Percentiles rank a stretch among this genome's conserved stretches.
Evolutionary conservation across 2,888 invertebrate species (phyloP).

Genomic region (Pinctada fucata): DNA sequence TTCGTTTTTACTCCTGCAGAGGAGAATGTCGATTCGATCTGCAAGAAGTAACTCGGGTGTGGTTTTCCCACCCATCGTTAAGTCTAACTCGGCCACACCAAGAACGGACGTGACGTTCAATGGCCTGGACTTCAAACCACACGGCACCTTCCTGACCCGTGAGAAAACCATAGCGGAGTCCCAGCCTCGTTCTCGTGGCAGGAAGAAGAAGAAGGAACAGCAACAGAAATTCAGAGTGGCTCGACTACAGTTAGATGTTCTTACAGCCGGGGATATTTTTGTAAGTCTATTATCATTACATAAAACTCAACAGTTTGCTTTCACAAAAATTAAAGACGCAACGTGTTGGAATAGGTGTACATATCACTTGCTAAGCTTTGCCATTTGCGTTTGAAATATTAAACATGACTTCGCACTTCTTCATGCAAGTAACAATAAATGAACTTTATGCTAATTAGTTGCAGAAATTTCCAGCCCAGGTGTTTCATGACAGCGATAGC

Average conservation of each 20-base stretch:
- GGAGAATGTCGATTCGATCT: neutral
- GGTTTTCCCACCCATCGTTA: slow-evolving; percentile 16
- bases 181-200: slow-evolving; percentile 6
- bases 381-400: too few relatives aligned
- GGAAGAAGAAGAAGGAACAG: slow-evolving; percentile 44
- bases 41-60: slow-evolving; percentile 1
- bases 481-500: too few relatives aligned
- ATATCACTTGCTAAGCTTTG: too few relatives aligned
- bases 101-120: neutral
- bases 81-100: slow-evolving; percentile 15
- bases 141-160: slow-evolving; percentile 69
- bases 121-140: slow-evolving; percentile 49
- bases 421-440: too few relatives aligned
- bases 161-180: slow-evolving; percentile 65
- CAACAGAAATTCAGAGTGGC: slow-evolving; percentile 60
- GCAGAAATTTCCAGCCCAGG: too few relatives aligned
- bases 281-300: slow-evolving; percentile 57
- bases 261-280: slow-evolving; percentile 72
- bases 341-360: too few relatives aligned
- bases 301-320: slow-evolving; percentile 1
- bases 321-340: too few relatives aligned
- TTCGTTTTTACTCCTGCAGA: neutral
- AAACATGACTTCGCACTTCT: too few relatives aligned
- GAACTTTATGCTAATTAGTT: too few relatives aligned
- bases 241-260: slow-evolving; percentile 67